Base-by-base conservation (phyloP, 1,140 invertebrate genomes). In the Psix sp. region DNA sequence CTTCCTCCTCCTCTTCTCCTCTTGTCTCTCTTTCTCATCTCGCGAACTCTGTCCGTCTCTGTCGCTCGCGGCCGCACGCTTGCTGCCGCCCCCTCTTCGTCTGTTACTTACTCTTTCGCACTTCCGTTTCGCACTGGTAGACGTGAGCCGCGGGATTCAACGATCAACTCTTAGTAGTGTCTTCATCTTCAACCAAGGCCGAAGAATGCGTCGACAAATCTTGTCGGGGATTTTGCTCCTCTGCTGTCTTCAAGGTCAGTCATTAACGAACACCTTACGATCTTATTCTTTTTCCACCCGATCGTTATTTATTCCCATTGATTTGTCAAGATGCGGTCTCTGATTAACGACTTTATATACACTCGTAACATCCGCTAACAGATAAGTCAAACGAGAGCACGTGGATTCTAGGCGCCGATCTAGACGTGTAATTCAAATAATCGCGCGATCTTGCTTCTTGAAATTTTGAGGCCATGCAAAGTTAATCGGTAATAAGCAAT, bases 191-290 rank as follows among this genome's bases (percentile, higher is more conserved):
- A 74, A 52, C 49, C 56, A 71, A 72, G 42, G 36, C 62, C 68
- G 26, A 63, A 85, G 78, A 79, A 87, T 87, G 85, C 79, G 77
- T 42, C 72, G 73, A 74, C 79, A 84, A 60, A 45, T 80, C 52
- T 71, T 71, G 18, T 51, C 79, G 75, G 82, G 78, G 54, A 78
- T 82, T 65, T 75, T 86, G 33, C 63, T 84, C 51, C 76, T 84
- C 56, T 84, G 80, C 76, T 85, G 80, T 62, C 54, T 87, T 59
- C 84, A 84, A 85, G 85, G 85, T 87, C 71, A 79, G 84, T 83
- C 26, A 24, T 24, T 5, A 24, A 4, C 21, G 9, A 24, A 24
- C 26, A 29, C 7, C 26, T 10, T 10, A 7, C 21, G 4, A 5
- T 24, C 9, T 4, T 24, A 5, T 24, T 24, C 21, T 24, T 9